A percentile compares a stretch with the other conserved stretches of the same genome.
These are phyloP conservation scores for Pristionchus japonicus DNA, from an alignment of 2,888 invertebrate species.

Conservation along the genomic window DNA sequence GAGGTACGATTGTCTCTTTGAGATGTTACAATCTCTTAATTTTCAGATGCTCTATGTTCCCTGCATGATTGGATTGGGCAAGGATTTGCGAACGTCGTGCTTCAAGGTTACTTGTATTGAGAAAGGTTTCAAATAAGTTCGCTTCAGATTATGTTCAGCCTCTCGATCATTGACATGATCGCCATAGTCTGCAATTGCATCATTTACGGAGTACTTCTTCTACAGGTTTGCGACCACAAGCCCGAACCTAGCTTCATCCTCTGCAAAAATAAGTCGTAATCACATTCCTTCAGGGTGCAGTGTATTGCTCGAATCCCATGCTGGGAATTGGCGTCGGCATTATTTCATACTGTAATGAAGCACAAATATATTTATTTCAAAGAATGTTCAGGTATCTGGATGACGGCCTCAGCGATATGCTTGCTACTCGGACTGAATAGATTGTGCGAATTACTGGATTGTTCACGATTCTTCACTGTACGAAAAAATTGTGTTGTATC, in stretches of 20 bases:
- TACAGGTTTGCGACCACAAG: no score
- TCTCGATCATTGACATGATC: not conserved
- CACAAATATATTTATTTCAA: no score
- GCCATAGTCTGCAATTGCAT: not conserved
- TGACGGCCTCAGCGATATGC: not conserved
- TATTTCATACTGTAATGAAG: not conserved
- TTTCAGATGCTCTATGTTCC: not conserved
- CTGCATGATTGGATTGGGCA: not conserved
- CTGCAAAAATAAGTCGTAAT: no score
- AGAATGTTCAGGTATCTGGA: not conserved
- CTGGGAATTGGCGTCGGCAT: not conserved
- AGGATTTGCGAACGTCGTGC: not conserved
- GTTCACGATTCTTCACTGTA: not conserved
- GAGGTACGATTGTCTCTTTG: not conserved
- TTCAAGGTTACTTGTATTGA: no score
- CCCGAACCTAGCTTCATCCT: no score
- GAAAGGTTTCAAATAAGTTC: no score
- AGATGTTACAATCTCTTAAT: not conserved
- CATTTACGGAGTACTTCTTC: not conserved
- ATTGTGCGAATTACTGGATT: not conserved
- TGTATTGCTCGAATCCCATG: not conserved
- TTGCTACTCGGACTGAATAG: not conserved
- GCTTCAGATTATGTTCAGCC: not conserved
- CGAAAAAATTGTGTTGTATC: not conserved
- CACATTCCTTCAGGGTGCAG: slow-evolving; percentile 7